Base-by-base conservation (phyloP, 53 echinoderm and acorn worm species). In the Henricia sp. region DNA sequence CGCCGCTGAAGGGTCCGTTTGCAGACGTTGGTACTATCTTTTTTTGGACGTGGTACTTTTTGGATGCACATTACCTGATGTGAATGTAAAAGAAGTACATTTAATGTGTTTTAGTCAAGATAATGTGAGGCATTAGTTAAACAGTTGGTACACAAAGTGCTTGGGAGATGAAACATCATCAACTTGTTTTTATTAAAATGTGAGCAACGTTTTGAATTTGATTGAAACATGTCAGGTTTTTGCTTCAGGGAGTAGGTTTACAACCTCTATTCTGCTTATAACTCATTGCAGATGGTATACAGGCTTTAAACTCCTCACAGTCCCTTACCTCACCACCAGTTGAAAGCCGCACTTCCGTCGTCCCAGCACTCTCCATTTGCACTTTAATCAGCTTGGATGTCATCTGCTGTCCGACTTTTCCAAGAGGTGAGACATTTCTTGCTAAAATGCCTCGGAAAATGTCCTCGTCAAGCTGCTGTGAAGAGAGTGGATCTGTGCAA, bases 401-500 rank as follows among this genome's bases (percentile, higher is more conserved):
- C 71, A 70, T 70, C 32, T 70, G 71, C 16, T 70, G 71, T 4
- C 71, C 71, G 50, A 70, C 71, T 32, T 70, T 70, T 28, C 71
- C 71, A 70, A 70, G 71, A 50, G 48, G 46, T 16, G 26, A 44
- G 32, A 72, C 36, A 72, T 72, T 72, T 52, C 52, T 72, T 17
- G 32, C 34, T 5, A 73, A 2, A 53, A 52, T 70, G 19, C 48
- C 48, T 50, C 44, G 24, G 29, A 70, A n/a, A n/a, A n/a, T n/a
- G n/a, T n/a, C n/a, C 32, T 70, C 50, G 19, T 70, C 71, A 50
- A 70, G 27, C 48, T 46, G 50, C n/a, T 46, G 50, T 70, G 71
- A 70, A 4, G 50, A 30, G 46, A 50, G 71, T 70, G 48, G 73
- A 25, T 73, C 37, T 36, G 34, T 36, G 55, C 73, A 73, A 12